Percentiles rank a stretch among this genome's conserved stretches.
Evolutionary conservation across 2,888 invertebrate species (phyloP).

Genomic region (Parapristionchus giblindavisi): DNA sequence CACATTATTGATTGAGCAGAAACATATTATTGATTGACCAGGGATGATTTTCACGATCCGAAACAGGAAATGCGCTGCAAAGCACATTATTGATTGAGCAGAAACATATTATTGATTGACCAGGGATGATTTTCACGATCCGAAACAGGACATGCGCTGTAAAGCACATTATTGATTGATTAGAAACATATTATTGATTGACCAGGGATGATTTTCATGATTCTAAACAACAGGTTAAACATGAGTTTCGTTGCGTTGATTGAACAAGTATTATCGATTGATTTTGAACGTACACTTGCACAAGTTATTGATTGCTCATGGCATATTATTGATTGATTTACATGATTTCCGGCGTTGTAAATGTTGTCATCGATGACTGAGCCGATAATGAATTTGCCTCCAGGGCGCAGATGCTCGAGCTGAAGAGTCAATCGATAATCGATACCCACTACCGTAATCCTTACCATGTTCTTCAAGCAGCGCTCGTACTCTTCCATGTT

Average conservation of each 20-base stretch:
- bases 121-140: not conserved
- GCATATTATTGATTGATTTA: slow-evolving; percentile 26
- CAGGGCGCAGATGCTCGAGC: slow-evolving; percentile 55
- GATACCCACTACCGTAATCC: slow-evolving; percentile 18
- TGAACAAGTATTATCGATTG: too few species aligned
- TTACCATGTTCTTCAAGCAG: slow-evolving; percentile 59
- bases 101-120: not conserved
- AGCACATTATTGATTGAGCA: not conserved
- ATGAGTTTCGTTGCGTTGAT: too few species aligned
- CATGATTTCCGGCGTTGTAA: slow-evolving; percentile 61
- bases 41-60: too few species aligned
- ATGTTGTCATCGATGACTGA: slow-evolving; percentile 62
- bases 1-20: too few species aligned
- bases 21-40: too few species aligned
- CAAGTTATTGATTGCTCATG: too few species aligned
- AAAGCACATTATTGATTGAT: too few species aligned
- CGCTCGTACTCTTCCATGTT: slow-evolving; percentile 58
- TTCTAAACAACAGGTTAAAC: too few species aligned
- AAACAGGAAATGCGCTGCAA: slow-evolving; percentile 60
- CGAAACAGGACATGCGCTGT: not conserved
- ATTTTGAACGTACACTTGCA: too few species aligned
- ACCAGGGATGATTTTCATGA: too few species aligned
- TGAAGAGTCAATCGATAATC: slow-evolving; percentile 35
- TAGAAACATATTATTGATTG: too few species aligned
- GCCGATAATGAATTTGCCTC: slow-evolving; percentile 62